Evolutionary conservation across 2,113 vertebrate species (phyloP), one percentile per base, ranked within the genome.

Genomic region (Callipepla californica): DNA sequence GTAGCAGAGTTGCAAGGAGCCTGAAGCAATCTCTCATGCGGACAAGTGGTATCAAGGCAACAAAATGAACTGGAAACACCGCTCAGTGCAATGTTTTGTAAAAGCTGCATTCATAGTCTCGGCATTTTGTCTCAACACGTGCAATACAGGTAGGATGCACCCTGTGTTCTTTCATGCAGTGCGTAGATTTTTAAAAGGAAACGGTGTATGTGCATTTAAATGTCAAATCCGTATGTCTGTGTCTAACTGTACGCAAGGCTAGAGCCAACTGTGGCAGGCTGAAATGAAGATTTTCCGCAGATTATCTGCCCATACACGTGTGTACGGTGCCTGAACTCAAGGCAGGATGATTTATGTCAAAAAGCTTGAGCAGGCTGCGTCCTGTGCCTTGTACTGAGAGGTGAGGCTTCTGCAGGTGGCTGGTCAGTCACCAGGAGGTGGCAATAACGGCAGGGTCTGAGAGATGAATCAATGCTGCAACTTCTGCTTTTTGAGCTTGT

Each of bases 61-160:
- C 69, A 57, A 17, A 65, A 97, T 97, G 97, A 59, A 65, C 28
- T 68, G 95, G 95, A 77, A 86, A 59, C 0, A 5, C n/a, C 55
- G 74, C 63, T 69, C 57, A 47, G 13, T 40, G 36, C 85, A 47
- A 1, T 40, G 10, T 74, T 65, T 85, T 12, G 16, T 75, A 23
- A 65, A 13, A 59, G 94, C 86, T 13, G 4, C 65, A 4, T 69
- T 92, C 23, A 11, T 92, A 20, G 5, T 21, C n/a, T 59, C 76
- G 85, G 80, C 76, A 3, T 72, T 97, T 59, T 80, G 32, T 74
- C 87, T 72, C 92, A 55, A 44, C 91, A 10, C 6, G 1, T 26
- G 40, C 32, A 2, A 26, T 32, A 26, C 95, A 97, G 97, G 97
- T 97, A 97, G 89, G 97, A 67, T 74, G 76, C 51, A 65, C 40